A percentile compares a stretch with the other conserved stretches of the same genome.
These are phyloP conservation scores for Cebidichthys violaceus DNA, from an alignment of 2,113 vertebrate species.

Conservation along the genomic window DNA sequence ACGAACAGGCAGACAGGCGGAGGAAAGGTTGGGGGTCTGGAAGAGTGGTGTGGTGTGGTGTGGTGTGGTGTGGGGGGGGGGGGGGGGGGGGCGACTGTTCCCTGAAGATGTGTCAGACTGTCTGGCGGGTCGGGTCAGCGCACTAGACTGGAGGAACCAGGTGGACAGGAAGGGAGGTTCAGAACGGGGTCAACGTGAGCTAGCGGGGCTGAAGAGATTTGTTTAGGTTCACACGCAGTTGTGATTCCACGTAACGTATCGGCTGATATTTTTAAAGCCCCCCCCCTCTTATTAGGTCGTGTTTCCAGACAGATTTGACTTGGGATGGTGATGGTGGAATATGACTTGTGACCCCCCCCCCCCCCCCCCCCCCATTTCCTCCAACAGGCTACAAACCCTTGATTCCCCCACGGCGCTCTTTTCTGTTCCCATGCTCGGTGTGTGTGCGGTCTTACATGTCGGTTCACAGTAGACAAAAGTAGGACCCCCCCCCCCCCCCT, in stretches of 20 bases:
- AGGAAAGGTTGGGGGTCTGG: slow-evolving; percentile 48
- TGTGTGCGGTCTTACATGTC: not conserved
- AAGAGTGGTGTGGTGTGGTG: not conserved
- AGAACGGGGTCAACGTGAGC: slow-evolving; percentile 40
- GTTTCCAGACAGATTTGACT: slow-evolving; percentile 50
- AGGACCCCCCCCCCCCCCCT: not conserved
- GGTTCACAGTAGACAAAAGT: slow-evolving; percentile 1
- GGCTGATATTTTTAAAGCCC: slow-evolving; percentile 11
- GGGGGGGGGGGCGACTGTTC: slow-evolving; percentile 43
- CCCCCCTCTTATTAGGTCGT: slow-evolving; percentile 20
- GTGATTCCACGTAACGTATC: slow-evolving; percentile 7
- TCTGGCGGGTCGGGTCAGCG: slow-evolving; percentile 60
- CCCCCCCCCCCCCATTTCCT: slow-evolving; percentile 63
- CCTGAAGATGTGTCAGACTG: slow-evolving; percentile 75
- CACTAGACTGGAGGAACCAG: slow-evolving; percentile 59
- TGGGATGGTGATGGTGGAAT: slow-evolving; percentile 58
- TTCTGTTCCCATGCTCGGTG: slow-evolving; percentile 53
- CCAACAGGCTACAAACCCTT: slow-evolving; percentile 51
- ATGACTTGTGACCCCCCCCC: slow-evolving; percentile 50
- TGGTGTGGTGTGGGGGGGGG: not conserved
- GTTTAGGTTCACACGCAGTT: slow-evolving; percentile 43
- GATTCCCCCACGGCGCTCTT: slow-evolving; percentile 48
- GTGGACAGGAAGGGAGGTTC: slow-evolving; percentile 65
- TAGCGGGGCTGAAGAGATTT: slow-evolving; percentile 36
- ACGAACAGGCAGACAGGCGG: slow-evolving; percentile 51